Evolutionary conservation across 2,888 invertebrate genomes (phyloP), one percentile per base, ranked within the genome.

Genomic region (Gordius sp.): DNA sequence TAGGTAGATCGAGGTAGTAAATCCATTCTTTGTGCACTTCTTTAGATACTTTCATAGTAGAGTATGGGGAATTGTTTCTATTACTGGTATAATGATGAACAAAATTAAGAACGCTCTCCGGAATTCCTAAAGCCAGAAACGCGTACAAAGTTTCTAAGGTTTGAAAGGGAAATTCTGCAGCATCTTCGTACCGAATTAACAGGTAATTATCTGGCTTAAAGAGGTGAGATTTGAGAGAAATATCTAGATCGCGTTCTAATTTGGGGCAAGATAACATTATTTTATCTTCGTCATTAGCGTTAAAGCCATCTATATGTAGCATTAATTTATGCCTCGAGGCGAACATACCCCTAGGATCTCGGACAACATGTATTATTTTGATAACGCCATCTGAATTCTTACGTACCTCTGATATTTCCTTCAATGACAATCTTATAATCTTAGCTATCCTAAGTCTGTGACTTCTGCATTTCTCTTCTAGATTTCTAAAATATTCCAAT

Each of bases 71-170:
- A 8, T 18, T 20, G 47, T 47, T 47, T 4, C n/a, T 23, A 47
- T 47, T 47, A 47, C 47, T 47, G 4, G 47, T 47, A 23, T 47
- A 47, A n/a, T n/a, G 20, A 20, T 47, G 47, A n/a, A 47, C 47
- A 20, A 47, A 47, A 47, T 47, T 47, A 18, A 47, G 20, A n/a
- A 20, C 23, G 20, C 20, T 47, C 20, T 47, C n/a, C 4, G 8
- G 20, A 4, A 47, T n/a, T 20, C 16, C 16, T 20, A 47, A 20
- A n/a, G 16, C 8, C 16, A 47, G 20, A 47, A 47, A 47, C 20
- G 8, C 4, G 20, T 47, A 47, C 20, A 47, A n/a, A 8, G 13
- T 8, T 8, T 4, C 8, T 47, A 47, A 47, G 20, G 47, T n/a
- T 47, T n/a, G 23, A 20, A 47, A 47, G 4, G 47, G 47, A 20